Evolutionary conservation across 1,140 invertebrate species (phyloP).

Genomic region (Papilio polytes): DNA sequence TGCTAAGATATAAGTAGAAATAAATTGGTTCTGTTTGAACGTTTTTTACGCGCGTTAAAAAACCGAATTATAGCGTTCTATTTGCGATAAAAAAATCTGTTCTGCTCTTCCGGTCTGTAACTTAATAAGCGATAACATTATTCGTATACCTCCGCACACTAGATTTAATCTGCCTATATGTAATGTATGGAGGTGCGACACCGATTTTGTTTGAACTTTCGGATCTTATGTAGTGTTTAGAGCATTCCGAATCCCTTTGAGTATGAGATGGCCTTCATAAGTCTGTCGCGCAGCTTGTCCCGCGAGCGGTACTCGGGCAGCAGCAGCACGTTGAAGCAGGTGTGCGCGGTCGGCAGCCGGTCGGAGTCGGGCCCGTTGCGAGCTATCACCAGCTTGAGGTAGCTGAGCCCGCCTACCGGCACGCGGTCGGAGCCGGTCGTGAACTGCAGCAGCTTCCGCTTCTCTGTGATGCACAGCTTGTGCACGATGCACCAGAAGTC

Average conservation of each 20-base stretch:
- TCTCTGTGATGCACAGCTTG: slow-evolving; percentile 91
- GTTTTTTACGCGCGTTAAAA: too few species aligned
- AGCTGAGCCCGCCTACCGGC: slow-evolving; percentile 95
- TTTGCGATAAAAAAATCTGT: too few species aligned
- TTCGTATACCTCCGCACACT: too few species aligned
- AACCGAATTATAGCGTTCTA: too few species aligned
- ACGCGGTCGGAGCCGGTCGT: slow-evolving; percentile 97
- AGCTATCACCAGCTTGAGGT: slow-evolving; percentile 93
- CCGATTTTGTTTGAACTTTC: too few species aligned
- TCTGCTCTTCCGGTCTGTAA: too few species aligned
- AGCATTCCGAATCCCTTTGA: slow-evolving; percentile 94
- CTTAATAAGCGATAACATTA: too few species aligned
- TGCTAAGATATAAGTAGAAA: too few species aligned
- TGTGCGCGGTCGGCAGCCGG: slow-evolving; percentile 93
- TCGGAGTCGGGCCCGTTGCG: slow-evolving; percentile 92
- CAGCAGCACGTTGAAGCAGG: slow-evolving; percentile 98
- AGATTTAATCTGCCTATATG: too few species aligned
- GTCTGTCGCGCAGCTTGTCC: slow-evolving; percentile 93
- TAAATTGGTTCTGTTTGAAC: too few species aligned
- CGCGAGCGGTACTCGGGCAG: slow-evolving; percentile 94
- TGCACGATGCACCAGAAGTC: slow-evolving; percentile 99
- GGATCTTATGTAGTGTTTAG: slow-evolving; percentile 75
- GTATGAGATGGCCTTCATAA: slow-evolving; percentile 95
- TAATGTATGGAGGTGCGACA: too few species aligned
- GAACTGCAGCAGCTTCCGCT: slow-evolving; percentile 96